Evolutionary conservation across 2,113 vertebrate species (phyloP).

Genomic region (Cyanoderma ruficeps): DNA sequence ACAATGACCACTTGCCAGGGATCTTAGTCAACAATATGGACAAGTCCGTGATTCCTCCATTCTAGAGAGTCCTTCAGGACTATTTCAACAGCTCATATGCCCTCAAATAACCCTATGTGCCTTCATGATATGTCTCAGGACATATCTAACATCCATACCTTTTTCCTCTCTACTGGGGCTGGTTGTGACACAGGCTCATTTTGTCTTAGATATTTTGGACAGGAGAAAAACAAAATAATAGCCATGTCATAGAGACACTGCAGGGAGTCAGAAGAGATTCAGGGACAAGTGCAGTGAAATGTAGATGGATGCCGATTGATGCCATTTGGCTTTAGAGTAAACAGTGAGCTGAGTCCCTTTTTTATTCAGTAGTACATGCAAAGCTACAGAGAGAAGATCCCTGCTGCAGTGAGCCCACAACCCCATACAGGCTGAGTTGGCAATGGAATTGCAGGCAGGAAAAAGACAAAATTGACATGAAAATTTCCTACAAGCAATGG

Average conservation of each 20-base stretch:
- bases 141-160: background rate
- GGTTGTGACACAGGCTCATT: background rate
- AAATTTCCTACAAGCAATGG: background rate
- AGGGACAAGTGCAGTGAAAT: background rate
- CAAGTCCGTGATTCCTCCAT: background rate
- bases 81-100: background rate
- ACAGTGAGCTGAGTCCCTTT: background rate
- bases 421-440: background rate
- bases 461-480: background rate
- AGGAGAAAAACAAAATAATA: background rate
- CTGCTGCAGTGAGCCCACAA: background rate
- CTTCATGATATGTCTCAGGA: background rate
- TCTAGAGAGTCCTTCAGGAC: background rate
- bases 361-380: background rate
- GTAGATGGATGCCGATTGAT: background rate
- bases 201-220: background rate
- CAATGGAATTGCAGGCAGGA: background rate
- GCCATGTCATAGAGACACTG: background rate
- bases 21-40: background rate
- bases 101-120: background rate
- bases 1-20: background rate
- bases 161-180: background rate
- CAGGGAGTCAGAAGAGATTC: background rate
- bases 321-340: background rate
- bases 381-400: background rate